Base-by-base conservation (phyloP, 2,797 vertebrate genomes). In the Paramormyrops hopkinsi region DNA sequence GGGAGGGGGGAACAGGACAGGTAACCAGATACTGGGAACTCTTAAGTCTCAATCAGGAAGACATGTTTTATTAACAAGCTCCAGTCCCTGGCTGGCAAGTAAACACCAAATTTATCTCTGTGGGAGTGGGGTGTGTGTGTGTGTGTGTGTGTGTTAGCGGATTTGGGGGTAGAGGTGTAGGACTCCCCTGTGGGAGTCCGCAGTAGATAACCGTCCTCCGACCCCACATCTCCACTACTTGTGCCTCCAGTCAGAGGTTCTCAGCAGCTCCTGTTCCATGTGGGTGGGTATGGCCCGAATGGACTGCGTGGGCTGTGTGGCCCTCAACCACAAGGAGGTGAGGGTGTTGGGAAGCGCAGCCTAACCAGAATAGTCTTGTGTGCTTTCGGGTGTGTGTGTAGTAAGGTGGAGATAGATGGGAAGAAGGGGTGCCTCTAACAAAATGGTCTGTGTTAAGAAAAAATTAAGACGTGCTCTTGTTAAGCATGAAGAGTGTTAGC, bases 51-150 rank as follows among this genome's bases (percentile, higher is more conserved):
- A 76, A 89, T 88, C 89, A 86, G 88, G 48, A 90, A 90, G 90
- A 88, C 89, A 95, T 96, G 94, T 95, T 96, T 96, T 95, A 96
- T 96, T 96, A 94, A 95, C 56, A 88, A 86, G 41, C 90, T 88
- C 87, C 85, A 90, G 87, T 92, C 65, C 44, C 48, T 89, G 89
- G 90, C 86, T 91, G 92, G 69, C 86, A 8, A 91, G 90, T 93
- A 90, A 90, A 93, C 92, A 92, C 90, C 92, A 92, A 91, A 90
- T 94, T 91, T 92, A 90, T 51, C 90, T 91, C 91, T 48, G 44
- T 56, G 82, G 46, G 59, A 56, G 89, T 88, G 87, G 90, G 76
- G 62, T 92, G 92, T 41, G 62, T 48, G 48, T 51, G 51, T 53
- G 89, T 91, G 53, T 76, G 88, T 62, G 86, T 88, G 90, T 53